Conservation (phyloP, 2,797 vertebrate genomes). For the Eulemur albifrons region DNA sequence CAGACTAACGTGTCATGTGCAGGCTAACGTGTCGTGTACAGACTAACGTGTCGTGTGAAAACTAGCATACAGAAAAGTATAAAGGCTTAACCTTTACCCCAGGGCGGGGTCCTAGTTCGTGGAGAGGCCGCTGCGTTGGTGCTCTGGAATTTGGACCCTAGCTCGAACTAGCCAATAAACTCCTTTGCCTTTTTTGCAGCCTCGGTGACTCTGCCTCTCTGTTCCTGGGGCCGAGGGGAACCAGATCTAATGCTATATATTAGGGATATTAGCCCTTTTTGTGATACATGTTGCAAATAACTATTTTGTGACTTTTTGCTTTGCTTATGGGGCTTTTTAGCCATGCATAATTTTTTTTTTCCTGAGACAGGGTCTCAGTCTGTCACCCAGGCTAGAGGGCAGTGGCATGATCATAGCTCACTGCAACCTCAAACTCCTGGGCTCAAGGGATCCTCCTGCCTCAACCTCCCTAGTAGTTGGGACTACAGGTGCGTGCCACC, state of each 20-base stretch:
- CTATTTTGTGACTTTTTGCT: neutral
- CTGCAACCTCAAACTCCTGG: neutral
- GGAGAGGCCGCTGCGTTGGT: too few relatives aligned
- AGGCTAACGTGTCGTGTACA: too few relatives aligned
- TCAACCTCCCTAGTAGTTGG: neutral
- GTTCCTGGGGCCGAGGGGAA: too few relatives aligned
- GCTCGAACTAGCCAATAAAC: too few relatives aligned
- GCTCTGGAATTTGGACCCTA: too few relatives aligned
- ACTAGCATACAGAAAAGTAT: too few relatives aligned
- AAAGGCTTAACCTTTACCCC: too few relatives aligned
- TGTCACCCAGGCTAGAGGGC: neutral
- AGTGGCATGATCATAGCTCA: neutral
- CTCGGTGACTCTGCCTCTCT: too few relatives aligned
- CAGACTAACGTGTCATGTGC: too few relatives aligned
- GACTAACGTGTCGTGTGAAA: too few relatives aligned
- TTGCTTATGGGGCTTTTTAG: neutral
- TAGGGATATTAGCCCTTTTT: neutral
- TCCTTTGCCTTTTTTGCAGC: too few relatives aligned
- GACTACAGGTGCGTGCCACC: neutral
- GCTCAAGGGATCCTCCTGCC: neutral
- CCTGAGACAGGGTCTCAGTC: neutral
- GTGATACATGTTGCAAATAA: neutral
- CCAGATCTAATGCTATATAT: neutral
- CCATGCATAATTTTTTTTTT: neutral
- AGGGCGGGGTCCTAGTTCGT: too few relatives aligned